Evolutionary conservation across 2,888 invertebrate species (phyloP).

Genomic region (Ormia ochracea): DNA sequence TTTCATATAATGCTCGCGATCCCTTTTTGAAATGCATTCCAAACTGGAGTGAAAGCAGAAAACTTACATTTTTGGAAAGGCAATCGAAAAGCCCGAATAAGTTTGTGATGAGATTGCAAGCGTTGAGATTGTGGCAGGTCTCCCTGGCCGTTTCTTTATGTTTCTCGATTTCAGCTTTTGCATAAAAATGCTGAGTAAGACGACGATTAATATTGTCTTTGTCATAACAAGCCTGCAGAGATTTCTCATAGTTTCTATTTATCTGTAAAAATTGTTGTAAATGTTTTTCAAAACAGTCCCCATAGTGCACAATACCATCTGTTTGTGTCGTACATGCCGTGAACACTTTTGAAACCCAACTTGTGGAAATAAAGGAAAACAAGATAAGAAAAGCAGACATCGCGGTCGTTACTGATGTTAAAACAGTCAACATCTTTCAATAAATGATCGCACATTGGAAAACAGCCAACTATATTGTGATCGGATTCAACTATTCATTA

Average conservation of each 20-base stretch:
- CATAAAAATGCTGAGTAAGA: neutral
- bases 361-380: neutral
- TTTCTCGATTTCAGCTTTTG: slow-evolving; percentile 11
- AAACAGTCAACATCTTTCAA: neutral
- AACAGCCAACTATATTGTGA: neutral
- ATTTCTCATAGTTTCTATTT: neutral
- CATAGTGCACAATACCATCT: neutral
- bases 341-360: neutral
- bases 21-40: neutral
- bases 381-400: neutral
- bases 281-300: slow-evolving; percentile 1
- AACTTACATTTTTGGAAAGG: slow-evolving; percentile 40
- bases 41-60: neutral
- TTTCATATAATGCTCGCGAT: neutral
- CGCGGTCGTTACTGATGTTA: neutral
- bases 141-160: neutral
- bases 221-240: slow-evolving; percentile 4
- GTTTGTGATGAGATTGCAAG: slow-evolving; percentile 25
- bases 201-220: slow-evolving; percentile 8
- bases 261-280: neutral
- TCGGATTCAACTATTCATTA: neutral
- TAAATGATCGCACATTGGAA: neutral
- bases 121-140: neutral
- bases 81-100: slow-evolving; percentile 4
- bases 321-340: neutral